Evolutionary conservation across 2,797 vertebrate genomes (phyloP).

Genomic region (Enteromius thamalakanensis): DNA sequence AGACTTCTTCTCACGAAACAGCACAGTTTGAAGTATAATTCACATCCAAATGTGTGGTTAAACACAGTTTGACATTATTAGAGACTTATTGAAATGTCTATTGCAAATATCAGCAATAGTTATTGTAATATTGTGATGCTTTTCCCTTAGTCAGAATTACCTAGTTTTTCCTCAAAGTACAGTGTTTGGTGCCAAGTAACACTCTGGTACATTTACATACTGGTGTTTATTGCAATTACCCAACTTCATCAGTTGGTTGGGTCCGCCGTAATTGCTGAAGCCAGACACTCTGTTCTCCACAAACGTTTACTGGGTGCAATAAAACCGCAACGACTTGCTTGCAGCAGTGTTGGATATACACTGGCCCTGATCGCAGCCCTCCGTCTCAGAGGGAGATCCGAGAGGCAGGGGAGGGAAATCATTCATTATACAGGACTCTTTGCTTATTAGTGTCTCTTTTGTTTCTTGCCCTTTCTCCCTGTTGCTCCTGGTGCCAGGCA

Average conservation of each 20-base stretch:
- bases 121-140: neutral
- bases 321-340: slow-evolving; percentile 30
- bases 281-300: slow-evolving; percentile 30
- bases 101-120: neutral
- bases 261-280: slow-evolving; percentile 20
- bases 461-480: slow-evolving; percentile 51
- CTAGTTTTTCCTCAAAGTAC: neutral
- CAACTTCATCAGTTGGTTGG: slow-evolving; percentile 7
- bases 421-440: slow-evolving; percentile 33
- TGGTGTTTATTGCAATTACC: slow-evolving; percentile 14
- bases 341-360: neutral
- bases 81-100: neutral
- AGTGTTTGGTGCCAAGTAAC: neutral
- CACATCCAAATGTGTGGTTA: neutral
- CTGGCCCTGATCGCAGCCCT: slow-evolving; percentile 15
- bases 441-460: slow-evolving; percentile 44
- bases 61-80: neutral
- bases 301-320: slow-evolving; percentile 39
- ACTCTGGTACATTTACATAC: neutral
- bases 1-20: too few species aligned
- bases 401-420: slow-evolving; percentile 20
- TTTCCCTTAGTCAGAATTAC: neutral
- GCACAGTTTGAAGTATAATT: neutral
- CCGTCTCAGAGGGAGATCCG: slow-evolving; percentile 9
- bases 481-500: slow-evolving; percentile 62